Evolutionary conservation across 1,140 invertebrate genomes (phyloP).

Genomic region (Drosophila bocqueti): DNA sequence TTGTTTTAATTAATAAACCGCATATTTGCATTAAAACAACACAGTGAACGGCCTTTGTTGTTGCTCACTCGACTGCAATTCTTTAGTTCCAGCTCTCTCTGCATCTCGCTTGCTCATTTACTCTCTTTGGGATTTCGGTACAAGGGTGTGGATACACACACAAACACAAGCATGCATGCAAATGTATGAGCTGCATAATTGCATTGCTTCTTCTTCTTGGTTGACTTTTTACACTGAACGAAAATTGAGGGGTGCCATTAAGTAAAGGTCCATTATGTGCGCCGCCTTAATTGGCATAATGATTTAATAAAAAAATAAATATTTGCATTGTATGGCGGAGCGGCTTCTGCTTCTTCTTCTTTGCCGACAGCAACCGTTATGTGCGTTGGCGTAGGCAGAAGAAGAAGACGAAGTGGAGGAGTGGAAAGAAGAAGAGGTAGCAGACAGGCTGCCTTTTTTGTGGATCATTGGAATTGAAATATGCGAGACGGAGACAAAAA

Average conservation of each 20-base stretch:
- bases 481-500: conserved; percentile 30
- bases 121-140: conserved; percentile 24
- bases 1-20: conserved; percentile 83
- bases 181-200: conserved; percentile 69
- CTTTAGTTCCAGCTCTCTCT: conserved; percentile 26
- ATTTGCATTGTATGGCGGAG: conserved; percentile 75
- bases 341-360: conserved; percentile 30
- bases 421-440: conserved; percentile 36
- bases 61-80: conserved; percentile 70
- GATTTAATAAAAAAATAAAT: conserved; percentile 83
- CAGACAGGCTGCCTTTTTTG: conserved; percentile 69
- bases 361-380: conserved; percentile 51
- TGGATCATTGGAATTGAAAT: conserved; percentile 82
- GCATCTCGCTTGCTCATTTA: conserved; percentile 15
- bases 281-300: conserved; percentile 79
- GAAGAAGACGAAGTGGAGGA: conserved; percentile 6
- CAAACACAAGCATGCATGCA: conserved; percentile 34
- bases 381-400: conserved; percentile 63
- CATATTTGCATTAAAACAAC: conserved; percentile 81
- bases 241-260: conserved; percentile 49
- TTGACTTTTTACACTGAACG: conserved; percentile 58
- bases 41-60: conserved; percentile 64
- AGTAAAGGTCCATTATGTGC: conserved; percentile 11
- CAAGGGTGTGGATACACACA: conserved; percentile 74
- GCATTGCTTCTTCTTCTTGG: conserved; percentile 54